Percentiles rank a stretch among this genome's conserved stretches.
These are phyloP conservation scores for Actenoides lindsayi DNA, from an alignment of 2,113 vertebrate species.

Conservation along the genomic window DNA sequence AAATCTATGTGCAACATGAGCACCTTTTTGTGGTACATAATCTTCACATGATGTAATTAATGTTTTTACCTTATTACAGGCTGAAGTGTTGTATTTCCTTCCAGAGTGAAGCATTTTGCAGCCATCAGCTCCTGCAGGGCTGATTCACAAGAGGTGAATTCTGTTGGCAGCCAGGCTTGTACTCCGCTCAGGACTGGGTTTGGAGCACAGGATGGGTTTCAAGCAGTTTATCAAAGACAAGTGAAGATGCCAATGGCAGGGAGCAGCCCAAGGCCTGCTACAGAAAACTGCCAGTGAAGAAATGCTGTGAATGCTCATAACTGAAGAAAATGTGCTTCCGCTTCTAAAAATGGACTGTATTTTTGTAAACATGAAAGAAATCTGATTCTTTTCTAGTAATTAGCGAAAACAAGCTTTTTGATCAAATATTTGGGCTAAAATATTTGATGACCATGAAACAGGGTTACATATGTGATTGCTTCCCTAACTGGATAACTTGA, in stretches of 20 bases:
- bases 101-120: background rate
- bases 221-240: background rate
- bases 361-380: background rate
- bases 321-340: background rate
- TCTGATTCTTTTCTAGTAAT: background rate
- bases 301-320: background rate
- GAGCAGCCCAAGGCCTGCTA: background rate
- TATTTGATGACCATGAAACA: background rate
- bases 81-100: fast-evolving
- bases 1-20: fast-evolving
- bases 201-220: background rate
- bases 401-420: background rate
- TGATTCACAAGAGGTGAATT: background rate
- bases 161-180: fast-evolving
- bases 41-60: background rate
- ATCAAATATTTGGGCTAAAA: background rate
- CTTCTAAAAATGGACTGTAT: background rate
- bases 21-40: background rate
- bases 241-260: background rate
- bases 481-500: background rate
- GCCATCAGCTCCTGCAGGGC: background rate
- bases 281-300: background rate
- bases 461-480: background rate
- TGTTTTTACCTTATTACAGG: background rate
- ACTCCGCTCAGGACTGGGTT: background rate